Conservation (phyloP, 35 echinoderm and acorn worm species). For the Diadema setosum region DNA sequence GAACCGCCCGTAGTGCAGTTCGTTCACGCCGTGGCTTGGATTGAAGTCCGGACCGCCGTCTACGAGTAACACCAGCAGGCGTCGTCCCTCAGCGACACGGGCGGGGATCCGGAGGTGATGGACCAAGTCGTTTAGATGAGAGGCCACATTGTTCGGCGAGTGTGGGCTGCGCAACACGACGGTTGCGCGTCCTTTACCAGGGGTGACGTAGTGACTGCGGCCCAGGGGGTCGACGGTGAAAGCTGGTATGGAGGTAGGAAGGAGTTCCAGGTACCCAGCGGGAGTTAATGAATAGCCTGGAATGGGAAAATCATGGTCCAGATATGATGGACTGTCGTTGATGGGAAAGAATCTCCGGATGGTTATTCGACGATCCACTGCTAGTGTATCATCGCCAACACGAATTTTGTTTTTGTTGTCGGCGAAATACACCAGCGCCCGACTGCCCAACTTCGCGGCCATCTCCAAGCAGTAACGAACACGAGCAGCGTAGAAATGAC, state of each 20-base stretch:
- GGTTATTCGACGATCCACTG: slow-evolving; percentile 24
- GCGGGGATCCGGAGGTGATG: background rate
- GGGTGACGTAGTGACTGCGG: background rate
- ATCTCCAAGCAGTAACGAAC: slow-evolving; percentile 49
- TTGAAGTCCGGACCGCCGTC: slow-evolving; percentile 46
- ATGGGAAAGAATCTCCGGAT: slow-evolving; percentile 19
- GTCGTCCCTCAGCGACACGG: no score
- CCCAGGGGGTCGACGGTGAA: background rate
- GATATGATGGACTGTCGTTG: slow-evolving; percentile 12
- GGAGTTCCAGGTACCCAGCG: slow-evolving; percentile 45
- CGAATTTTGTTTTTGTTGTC: slow-evolving; percentile 75
- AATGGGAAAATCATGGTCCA: slow-evolving; percentile 65
- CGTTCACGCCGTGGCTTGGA: slow-evolving; percentile 31
- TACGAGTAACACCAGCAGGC: background rate
- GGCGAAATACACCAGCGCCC: background rate
- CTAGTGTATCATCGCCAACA: slow-evolving; percentile 25
- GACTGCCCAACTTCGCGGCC: background rate
- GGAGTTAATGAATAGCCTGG: slow-evolving; percentile 50
- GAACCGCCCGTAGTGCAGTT: slow-evolving; percentile 3
- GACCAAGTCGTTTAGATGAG: slow-evolving; percentile 11
- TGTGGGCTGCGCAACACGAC: background rate
- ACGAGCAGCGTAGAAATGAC: slow-evolving; percentile 54
- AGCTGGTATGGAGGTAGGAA: background rate
- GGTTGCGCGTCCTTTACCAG: background rate
- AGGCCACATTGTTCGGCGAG: background rate